Evolutionary conservation across 2,113 vertebrate genomes (phyloP).

Genomic region (Platycercus adscitus): DNA sequence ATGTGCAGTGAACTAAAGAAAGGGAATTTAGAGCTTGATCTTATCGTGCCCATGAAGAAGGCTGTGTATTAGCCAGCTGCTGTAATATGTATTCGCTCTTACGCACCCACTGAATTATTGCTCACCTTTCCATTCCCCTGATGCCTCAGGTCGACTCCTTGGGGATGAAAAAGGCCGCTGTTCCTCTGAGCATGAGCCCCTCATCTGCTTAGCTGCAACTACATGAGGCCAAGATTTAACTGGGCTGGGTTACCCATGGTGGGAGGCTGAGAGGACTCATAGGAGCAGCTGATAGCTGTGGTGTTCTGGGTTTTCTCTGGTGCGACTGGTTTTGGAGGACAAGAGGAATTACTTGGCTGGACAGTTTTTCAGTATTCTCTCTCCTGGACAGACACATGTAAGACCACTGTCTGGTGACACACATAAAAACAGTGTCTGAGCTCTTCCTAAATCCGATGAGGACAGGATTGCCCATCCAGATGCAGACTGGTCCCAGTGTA

Average conservation of each 20-base stretch:
- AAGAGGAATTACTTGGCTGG: not conserved
- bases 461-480: not conserved
- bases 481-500: not conserved
- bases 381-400: not conserved
- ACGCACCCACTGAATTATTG: not conserved
- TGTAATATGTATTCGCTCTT: not conserved
- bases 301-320: not conserved
- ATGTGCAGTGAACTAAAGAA: constrained; percentile 5
- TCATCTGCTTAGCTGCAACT: not conserved
- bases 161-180: not conserved
- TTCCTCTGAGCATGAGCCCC: not conserved
- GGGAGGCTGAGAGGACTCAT: not conserved
- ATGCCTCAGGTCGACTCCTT: not conserved
- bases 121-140: not conserved
- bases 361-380: not conserved
- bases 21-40: not conserved
- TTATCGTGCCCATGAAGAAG: not conserved
- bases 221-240: not conserved
- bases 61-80: not conserved
- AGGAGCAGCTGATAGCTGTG: not conserved
- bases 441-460: not conserved
- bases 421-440: not conserved
- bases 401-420: not conserved
- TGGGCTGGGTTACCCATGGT: not conserved
- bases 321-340: not conserved